Base-by-base conservation (phyloP, 2,113 vertebrate genomes). In the Brienomyrus longianalis region DNA sequence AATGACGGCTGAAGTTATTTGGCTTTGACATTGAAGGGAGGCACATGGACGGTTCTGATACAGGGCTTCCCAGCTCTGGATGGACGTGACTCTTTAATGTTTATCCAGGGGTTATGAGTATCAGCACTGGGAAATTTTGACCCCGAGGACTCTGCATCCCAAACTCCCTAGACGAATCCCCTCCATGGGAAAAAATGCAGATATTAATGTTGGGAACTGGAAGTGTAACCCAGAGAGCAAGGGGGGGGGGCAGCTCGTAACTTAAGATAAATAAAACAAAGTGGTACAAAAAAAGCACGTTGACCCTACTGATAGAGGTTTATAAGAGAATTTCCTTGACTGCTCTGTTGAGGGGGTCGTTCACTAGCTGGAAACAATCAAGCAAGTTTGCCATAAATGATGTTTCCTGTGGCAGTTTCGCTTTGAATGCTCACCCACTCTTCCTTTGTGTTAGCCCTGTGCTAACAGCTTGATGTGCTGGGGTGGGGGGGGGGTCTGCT, bases 101-200 rank as follows among this genome's bases (percentile, higher is more conserved):
- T 43, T 77, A 11, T 56, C 21, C 5, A 39, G 31, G 31, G 1
- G 3, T 83, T 80, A 89, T 87, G 87, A 89, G 88, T 50, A 48
- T 59, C 51, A 84, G 74, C 47, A 43, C 54, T 88, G 90, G 87
- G 88, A 91, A 89, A 90, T 84, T 50, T 35, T 83, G 89, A 92
- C 90, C 90, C 52, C 0, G 27, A 54, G 35, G 56, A 31, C 90
- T 83, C 45, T 10, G 54, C 47, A 83, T 48, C 74, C 85, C 77
- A 31, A 35, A n/a, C 17, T 93, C 91, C 87, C 89, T 23, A 56
- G 89, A 88, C 90, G 84, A 88, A 89, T 47, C 45, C 47, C 51
- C 91, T 91, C 84, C 92, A 91, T 93, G 92, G 92, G 92, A 93
- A 93, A 86, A 92, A 89, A 88, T 88, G 80, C 85, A 87, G 56